Evolutionary conservation across 64 coral and sea anemone genomes (phyloP).

Genomic region (Pocillopora damicornis): DNA sequence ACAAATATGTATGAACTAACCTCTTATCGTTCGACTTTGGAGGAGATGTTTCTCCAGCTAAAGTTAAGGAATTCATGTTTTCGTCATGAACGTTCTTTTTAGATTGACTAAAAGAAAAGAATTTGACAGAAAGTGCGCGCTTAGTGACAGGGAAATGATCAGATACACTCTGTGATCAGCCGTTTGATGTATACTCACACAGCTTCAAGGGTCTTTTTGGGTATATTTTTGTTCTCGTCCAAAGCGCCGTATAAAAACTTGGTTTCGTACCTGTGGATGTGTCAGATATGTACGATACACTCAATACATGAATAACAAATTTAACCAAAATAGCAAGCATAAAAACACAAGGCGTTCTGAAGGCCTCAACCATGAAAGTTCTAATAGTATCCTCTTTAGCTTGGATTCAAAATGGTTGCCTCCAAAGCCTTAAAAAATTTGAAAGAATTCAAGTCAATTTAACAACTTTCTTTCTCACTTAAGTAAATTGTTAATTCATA

Average conservation of each 20-base stretch:
- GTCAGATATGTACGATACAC: not conserved
- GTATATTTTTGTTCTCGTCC: conserved; percentile 29
- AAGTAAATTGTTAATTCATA: no score
- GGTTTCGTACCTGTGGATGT: not conserved
- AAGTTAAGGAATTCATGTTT: not conserved
- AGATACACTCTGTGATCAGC: not conserved
- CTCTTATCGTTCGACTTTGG: not conserved
- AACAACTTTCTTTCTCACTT: no score
- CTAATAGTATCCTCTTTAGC: no score
- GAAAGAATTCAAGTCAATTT: no score
- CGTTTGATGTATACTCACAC: not conserved
- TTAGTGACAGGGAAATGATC: no score
- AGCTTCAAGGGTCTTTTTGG: not conserved
- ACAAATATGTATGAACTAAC: not conserved
- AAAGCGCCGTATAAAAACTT: conserved; percentile 19
- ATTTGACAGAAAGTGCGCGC: no score
- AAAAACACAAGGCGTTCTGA: no score
- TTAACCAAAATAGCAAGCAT: no score
- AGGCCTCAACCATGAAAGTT: no score
- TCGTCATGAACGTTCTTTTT: not conserved
- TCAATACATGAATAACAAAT: not conserved
- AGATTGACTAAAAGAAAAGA: not conserved
- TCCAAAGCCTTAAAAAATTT: no score
- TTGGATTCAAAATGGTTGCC: no score
- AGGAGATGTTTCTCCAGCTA: not conserved